Evolutionary conservation across 2,113 vertebrate species (phyloP).

Genomic region (Sorex fumeus): DNA sequence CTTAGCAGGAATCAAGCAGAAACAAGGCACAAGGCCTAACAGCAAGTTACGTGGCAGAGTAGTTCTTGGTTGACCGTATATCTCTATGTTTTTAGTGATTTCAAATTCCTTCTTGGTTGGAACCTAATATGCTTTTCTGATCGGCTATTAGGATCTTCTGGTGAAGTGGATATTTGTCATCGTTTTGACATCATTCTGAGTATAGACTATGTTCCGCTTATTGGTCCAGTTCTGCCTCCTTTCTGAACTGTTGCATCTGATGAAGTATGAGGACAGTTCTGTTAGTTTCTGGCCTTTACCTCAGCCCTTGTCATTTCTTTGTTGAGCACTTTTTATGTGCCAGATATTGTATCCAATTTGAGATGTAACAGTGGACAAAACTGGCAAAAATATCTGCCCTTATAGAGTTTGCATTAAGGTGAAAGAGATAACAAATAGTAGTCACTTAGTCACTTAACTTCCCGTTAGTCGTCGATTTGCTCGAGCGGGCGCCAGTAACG

Average conservation of each 20-base stretch:
- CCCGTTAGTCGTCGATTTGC: no score
- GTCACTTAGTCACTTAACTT: no score
- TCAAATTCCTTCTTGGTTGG: constrained; percentile 28
- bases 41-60: neutral
- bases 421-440: neutral
- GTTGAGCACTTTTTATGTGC: neutral
- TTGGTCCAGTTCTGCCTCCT: neutral
- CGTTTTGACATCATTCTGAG: neutral
- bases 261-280: neutral
- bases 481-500: no score
- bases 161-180: constrained; percentile 25
- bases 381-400: neutral
- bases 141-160: neutral
- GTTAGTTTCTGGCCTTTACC: neutral
- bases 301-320: neutral
- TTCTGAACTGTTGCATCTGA: neutral
- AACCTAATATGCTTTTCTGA: constrained; percentile 42
- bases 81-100: neutral
- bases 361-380: constrained; percentile 8
- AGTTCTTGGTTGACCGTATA: neutral
- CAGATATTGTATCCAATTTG: neutral
- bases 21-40: neutral
- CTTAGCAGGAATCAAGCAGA: constrained; percentile 9
- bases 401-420: neutral
- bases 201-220: neutral